Conservation (phyloP, 2,888 invertebrate species). For the Chelonus formosanus region DNA sequence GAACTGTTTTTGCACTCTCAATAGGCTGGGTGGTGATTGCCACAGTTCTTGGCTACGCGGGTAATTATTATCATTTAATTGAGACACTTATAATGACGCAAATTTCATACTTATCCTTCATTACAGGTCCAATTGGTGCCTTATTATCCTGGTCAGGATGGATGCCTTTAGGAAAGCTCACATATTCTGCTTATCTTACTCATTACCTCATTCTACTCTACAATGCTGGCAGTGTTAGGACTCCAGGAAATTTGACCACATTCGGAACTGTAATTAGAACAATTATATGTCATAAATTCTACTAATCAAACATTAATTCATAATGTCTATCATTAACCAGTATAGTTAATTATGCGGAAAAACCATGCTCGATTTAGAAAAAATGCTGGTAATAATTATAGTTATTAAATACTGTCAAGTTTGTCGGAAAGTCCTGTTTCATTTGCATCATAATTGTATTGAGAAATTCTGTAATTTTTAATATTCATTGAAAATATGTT, state of each 20-base stretch:
- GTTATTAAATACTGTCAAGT: too few species aligned
- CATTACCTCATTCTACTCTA: slow-evolving; percentile 56
- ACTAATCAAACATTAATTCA: background rate
- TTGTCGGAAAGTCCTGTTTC: too few species aligned
- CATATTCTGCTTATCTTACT: slow-evolving; percentile 59
- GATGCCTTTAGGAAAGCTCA: slow-evolving; percentile 57
- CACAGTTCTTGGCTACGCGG: too few species aligned
- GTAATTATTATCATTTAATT: too few species aligned
- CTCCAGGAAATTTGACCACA: slow-evolving; percentile 43
- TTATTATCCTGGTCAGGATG: slow-evolving; percentile 56
- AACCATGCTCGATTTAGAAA: too few species aligned
- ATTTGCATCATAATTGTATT: too few species aligned
- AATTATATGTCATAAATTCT: background rate
- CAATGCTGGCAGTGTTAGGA: slow-evolving; percentile 49
- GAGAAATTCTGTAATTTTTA: background rate
- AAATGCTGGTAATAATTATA: too few species aligned
- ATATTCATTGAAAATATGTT: background rate
- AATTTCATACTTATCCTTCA: background rate
- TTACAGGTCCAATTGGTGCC: slow-evolving; percentile 51
- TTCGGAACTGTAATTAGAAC: slow-evolving; percentile 44
- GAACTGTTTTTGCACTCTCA: too few species aligned
- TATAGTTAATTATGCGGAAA: too few species aligned
- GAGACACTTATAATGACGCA: too few species aligned
- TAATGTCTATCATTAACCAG: background rate
- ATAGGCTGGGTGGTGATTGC: too few species aligned